Conservation (phyloP, 2,113 vertebrate genomes). For the Thamnophis sirtalis region DNA sequence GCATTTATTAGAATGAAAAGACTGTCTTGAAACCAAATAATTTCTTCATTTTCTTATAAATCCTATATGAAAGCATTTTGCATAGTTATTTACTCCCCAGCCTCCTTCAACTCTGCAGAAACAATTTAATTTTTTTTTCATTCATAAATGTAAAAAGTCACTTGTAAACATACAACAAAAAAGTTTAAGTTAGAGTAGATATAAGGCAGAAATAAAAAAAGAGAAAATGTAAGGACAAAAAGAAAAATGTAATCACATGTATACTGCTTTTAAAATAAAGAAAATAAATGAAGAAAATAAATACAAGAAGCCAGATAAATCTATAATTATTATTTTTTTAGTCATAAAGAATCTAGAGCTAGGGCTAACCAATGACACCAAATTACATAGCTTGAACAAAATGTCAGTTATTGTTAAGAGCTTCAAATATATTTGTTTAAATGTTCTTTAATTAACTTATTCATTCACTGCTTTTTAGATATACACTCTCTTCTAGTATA, state of each 20-base stretch:
- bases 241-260: not conserved
- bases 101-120: not conserved
- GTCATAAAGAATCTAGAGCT: not conserved
- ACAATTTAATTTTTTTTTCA: not conserved
- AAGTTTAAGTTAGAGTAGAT: not conserved
- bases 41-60: not conserved
- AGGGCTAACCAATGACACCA: not conserved
- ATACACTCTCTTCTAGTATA: not conserved
- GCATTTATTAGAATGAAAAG: not conserved
- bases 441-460: not conserved
- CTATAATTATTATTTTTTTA: no score
- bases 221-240: not conserved
- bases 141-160: not conserved
- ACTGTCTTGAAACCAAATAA: not conserved
- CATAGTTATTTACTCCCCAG: not conserved
- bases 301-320: not conserved
- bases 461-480: not conserved
- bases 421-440: not conserved
- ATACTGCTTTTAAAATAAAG: not conserved
- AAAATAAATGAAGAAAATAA: not conserved
- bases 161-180: not conserved
- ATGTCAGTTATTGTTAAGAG: not conserved
- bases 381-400: not conserved
- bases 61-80: not conserved
- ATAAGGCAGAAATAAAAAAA: not conserved